Base-by-base conservation (phyloP, 2,797 vertebrate genomes). In the Atherinosoma microstoma region DNA sequence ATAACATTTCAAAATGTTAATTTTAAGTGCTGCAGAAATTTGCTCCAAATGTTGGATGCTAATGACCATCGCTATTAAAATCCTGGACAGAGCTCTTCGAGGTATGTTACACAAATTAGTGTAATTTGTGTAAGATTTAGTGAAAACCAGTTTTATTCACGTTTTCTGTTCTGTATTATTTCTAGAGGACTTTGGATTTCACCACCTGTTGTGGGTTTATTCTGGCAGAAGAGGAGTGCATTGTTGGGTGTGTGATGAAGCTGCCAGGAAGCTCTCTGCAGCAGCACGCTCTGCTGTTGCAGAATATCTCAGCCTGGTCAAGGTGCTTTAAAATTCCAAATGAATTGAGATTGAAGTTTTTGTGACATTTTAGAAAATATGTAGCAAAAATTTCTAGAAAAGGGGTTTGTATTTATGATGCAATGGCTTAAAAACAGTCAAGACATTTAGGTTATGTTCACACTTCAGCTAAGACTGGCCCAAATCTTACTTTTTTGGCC, bases 161-260 rank as follows among this genome's bases (percentile, higher is more conserved):
- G 12, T 36, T 18, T 56, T 20, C 6, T 58, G 3, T 35, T 64
- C 70, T 22, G 1, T 73, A 22, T 78, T 58, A 6, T 83, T 70
- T 73, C 0, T 91, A 99, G 98, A 97, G 63, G 98, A 99, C 84
- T 97, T 99, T 94, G 98, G 98, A 38, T 94, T 99, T 89, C 94
- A 87, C 85, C 96, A 99, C 83, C 92, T 96, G 29, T 90, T 99
- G 69, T 99, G 98, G 98, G 97, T 99, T 35, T 99, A 98, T 82
- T 99, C 98, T 0, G 98, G 98, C 64, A 94, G 98, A 73, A 96
- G 98, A 93, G 98, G 98, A 0, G 96, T 99, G 32, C 98, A 99
- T 88, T 99, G 98, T 87, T 99, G 98, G 98, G 98, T 99, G 82
- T 99, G 98, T 59, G 98, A 99, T 4, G 96, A 97, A 6, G 89